Base-by-base conservation (phyloP, 2,888 invertebrate genomes). In the Hypsopygia costalis region DNA sequence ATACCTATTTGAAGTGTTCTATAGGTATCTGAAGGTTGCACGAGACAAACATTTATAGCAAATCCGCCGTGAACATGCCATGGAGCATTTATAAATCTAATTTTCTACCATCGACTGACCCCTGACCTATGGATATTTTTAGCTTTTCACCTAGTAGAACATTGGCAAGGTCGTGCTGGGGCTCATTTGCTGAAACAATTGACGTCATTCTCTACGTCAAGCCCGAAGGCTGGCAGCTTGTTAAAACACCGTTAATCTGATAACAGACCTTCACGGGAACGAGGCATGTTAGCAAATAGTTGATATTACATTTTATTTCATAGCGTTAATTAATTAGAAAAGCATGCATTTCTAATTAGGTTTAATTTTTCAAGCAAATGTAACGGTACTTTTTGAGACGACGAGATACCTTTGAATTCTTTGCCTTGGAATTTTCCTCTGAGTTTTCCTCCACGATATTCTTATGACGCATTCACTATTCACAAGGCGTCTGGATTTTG, bases 151-250 rank as follows among this genome's bases (percentile, higher is more conserved):
- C 67, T 55, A 71, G 57, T 68, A 70, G 66, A 59, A 55, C 60
- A 62, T 53, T 50, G 50, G 57, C 78, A 75, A 85, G 85, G 86
- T 66, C 78, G 56, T 58, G 60, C 51, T 62, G 67, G 64, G 52
- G 69, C 58, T 78, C 72, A 77, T 82, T 81, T 76, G 77, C 82
- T 85, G 78, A 83, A 85, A 83, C 86, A 81, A 81, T 75, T 83
- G 82, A 86, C 85, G 86, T 87, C 85, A 86, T 57, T 58, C 56
- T 46, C 16, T 2, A 16, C 16, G 16, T 16, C 4, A 16, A 46
- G 57, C 59, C 62, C 67, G 77, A 81, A 79, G 82, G 81, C 70
- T 67, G 55, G 54, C 53, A 55, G 58, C 69, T 65, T 66, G 68
- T 71, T 71, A 66, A 69, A 73, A 67, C 62, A 58, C 56, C 60